These are phyloP conservation scores for Pipistrellus pipistrellus DNA, from an alignment of 2,797 vertebrate species.

Conservation along the genomic window DNA sequence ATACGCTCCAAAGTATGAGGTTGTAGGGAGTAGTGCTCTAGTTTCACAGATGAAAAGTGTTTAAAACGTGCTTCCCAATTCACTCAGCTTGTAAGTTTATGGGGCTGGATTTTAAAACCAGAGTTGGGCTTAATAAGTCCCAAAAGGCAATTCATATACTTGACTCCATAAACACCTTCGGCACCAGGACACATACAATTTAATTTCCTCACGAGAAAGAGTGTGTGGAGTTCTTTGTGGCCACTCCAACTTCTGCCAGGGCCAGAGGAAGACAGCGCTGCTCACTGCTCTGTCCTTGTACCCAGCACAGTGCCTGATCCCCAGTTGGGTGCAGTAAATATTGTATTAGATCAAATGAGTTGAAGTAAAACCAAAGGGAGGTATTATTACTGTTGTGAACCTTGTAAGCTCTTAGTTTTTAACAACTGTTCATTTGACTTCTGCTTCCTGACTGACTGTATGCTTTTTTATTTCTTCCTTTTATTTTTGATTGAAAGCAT, in stretches of 20 bases:
- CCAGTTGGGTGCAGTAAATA: neutral
- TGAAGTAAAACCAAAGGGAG: neutral
- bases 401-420: neutral
- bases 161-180: neutral
- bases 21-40: neutral
- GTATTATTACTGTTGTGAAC: neutral
- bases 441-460: neutral
- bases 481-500: constrained; percentile 42
- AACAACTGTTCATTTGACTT: neutral
- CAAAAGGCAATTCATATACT: neutral
- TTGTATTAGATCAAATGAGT: neutral
- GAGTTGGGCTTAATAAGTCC: constrained; percentile 19
- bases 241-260: neutral
- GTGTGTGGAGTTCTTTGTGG: neutral
- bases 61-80: neutral
- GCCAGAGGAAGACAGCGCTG: neutral
- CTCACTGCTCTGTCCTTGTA: neutral
- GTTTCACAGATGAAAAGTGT: constrained; percentile 10
- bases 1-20: neutral
- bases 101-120: neutral
- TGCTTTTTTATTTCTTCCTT: neutral
- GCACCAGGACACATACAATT: too few species aligned
- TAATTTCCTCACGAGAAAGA: neutral
- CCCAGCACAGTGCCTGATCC: neutral
- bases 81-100: constrained; percentile 20